A percentile compares a stretch with the other conserved stretches of the same genome.
These are phyloP conservation scores for Gobiocypris rarus DNA, from an alignment of 2,113 vertebrate species.

Conservation along the genomic window DNA sequence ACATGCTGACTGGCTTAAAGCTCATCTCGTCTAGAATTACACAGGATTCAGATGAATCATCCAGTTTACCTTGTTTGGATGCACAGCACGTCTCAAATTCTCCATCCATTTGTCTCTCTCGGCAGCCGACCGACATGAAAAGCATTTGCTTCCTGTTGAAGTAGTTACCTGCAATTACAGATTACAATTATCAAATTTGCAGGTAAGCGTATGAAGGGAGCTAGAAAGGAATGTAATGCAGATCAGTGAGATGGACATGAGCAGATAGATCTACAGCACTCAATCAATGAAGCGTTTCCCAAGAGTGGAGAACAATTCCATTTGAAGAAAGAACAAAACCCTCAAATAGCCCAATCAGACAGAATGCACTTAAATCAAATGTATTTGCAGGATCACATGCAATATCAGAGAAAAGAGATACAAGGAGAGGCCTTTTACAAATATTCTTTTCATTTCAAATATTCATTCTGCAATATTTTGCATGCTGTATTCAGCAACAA, in stretches of 20 bases:
- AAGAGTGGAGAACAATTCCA: conserved; percentile 34
- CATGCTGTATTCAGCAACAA: too few species aligned
- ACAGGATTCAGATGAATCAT: background rate
- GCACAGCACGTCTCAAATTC: conserved; percentile 92
- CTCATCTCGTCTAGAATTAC: background rate
- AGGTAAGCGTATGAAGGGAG: conserved; percentile 9
- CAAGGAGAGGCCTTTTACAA: conserved; percentile 20
- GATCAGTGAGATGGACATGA: conserved; percentile 16
- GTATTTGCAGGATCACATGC: conserved; percentile 35
- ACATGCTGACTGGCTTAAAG: conserved; percentile 10
- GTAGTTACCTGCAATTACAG: conserved; percentile 87
- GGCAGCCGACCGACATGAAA: conserved; percentile 95
- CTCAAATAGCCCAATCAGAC: conserved; percentile 34
- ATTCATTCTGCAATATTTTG: too few species aligned
- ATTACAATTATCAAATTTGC: conserved; percentile 30
- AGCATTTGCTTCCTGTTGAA: conserved; percentile 96
- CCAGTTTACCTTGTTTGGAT: conserved; percentile 89
- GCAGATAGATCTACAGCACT: conserved; percentile 21
- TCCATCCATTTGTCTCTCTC: conserved; percentile 99
- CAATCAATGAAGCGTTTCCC: conserved; percentile 3
- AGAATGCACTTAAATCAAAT: conserved; percentile 41
- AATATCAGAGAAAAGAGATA: conserved; percentile 6
- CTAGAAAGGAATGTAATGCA: conserved; percentile 33
- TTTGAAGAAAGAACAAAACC: conserved; percentile 26
- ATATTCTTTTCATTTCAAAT: background rate